A percentile compares a stretch with the other conserved stretches of the same genome.
Conservation (phyloP, 2,113 vertebrate species). For the Polypterus bichir region DNA sequence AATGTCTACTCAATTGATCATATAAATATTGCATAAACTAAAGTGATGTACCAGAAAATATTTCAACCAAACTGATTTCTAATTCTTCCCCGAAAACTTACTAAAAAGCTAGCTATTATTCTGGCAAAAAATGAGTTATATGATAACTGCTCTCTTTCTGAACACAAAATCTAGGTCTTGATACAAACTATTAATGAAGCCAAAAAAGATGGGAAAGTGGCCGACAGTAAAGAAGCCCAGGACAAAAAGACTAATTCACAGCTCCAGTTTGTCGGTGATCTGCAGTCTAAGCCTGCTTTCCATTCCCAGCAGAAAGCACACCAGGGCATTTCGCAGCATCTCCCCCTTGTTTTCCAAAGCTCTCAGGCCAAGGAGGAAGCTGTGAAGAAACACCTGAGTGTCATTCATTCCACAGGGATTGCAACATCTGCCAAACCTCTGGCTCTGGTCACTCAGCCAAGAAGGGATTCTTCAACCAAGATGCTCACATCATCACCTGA, state of each 20-base stretch:
- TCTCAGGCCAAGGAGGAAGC: slow-evolving; percentile 65
- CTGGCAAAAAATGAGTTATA: too few relatives aligned
- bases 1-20: too few relatives aligned
- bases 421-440: slow-evolving; percentile 61
- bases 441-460: slow-evolving; percentile 69
- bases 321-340: slow-evolving; percentile 64
- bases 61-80: too few relatives aligned
- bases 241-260: slow-evolving; percentile 62
- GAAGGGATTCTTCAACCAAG: slow-evolving; percentile 67
- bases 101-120: too few relatives aligned
- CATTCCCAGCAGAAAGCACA: slow-evolving; percentile 61
- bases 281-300: slow-evolving; percentile 59
- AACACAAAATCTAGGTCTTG: slow-evolving; percentile 52
- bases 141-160: too few relatives aligned
- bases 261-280: slow-evolving; percentile 59
- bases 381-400: slow-evolving; percentile 80
- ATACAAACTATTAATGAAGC: slow-evolving; percentile 53
- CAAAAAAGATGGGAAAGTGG: slow-evolving; percentile 51
- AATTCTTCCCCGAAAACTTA: too few relatives aligned
- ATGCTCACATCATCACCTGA: slow-evolving; percentile 53
- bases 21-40: too few relatives aligned
- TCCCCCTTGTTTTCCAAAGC: slow-evolving; percentile 68
- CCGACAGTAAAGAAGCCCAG: slow-evolving; percentile 45
- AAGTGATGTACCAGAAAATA: too few relatives aligned
- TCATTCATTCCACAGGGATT: slow-evolving; percentile 80